Base-by-base conservation (phyloP, 2,113 vertebrate species). In the Xiphophorus hellerii region DNA sequence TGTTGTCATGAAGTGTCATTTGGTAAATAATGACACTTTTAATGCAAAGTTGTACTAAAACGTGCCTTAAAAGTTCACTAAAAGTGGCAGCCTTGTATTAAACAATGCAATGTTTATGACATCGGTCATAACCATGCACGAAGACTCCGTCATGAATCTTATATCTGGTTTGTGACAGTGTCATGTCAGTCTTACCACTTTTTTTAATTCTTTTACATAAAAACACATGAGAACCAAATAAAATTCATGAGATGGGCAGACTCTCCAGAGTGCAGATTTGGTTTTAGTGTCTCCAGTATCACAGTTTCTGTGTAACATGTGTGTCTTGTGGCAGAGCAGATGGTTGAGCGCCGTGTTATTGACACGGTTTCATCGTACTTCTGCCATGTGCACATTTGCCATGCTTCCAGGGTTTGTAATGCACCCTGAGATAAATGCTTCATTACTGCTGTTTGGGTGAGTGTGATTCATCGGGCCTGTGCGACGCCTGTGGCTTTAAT, bases 381-480 rank as follows among this genome's bases (percentile, higher is more conserved):
- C 64, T 68, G 69, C 77, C 71, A 30, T 74, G 63, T 85, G 86
- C 33, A 65, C 87, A 82, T 85, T 88, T 61, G 13, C 70, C 48
- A 20, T 29, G 85, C 84, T 90, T 81, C 75, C 84, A 86, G 84
- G 73, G 76, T 87, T 85, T 85, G 83, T 86, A 87, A 90, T 84
- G 82, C 84, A 90, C 74, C 80, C 85, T 77, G 85, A 84, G 81
- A 89, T 90, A 85, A 86, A 91, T 77, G 76, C 83, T 86, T 89
- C 71, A 85, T 88, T 85, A 87, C 85, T 86, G 81, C 88, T 86
- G 82, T 84, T 67, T 80, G 82, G 82, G 77, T 80, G 85, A 83
- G 62, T 81, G 84, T 81, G 87, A 85, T 84, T 90, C 89, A 91
- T 87, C 67, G 81, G 76, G 79, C 71, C 66, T 17, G 66, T 78